Percentiles rank a stretch among this genome's conserved stretches.
phyloP scores from a whole-genome alignment of 2,888 invertebrate genomes.

The Creontiades dilutus region DNA sequence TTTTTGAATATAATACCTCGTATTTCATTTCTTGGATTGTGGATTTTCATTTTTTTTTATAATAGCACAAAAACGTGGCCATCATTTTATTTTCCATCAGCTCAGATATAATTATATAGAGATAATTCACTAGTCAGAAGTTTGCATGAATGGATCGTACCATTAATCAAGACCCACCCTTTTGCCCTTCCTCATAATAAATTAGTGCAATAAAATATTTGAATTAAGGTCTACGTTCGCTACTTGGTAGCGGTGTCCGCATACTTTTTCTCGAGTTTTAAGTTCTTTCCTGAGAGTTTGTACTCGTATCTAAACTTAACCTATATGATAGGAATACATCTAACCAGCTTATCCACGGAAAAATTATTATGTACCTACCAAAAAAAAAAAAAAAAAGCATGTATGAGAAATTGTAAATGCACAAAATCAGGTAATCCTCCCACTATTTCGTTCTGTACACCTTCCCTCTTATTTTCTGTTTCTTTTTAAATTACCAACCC shows the following conservation, averaged over 20 bases:
- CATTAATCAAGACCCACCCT: not conserved
- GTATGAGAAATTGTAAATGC: constrained; percentile 27
- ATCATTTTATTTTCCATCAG: constrained; percentile 39
- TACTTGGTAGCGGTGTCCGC: not conserved
- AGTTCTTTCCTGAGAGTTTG: not conserved
- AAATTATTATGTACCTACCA: constrained; percentile 2
- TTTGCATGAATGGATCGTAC: not conserved
- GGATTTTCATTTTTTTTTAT: constrained; percentile 50
- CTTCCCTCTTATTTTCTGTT: no score
- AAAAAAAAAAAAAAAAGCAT: not conserved
- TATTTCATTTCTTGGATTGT: constrained; percentile 11
- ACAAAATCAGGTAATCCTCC: not conserved
- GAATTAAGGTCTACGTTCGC: not conserved
- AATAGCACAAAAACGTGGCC: constrained; percentile 59
- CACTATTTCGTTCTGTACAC: not conserved
- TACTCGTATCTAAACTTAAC: not conserved
- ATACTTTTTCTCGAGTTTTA: not conserved
- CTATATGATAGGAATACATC: not conserved
- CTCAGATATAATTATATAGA: not conserved
- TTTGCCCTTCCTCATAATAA: not conserved
- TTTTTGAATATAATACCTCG: constrained; percentile 5
- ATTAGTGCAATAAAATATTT: constrained; percentile 58
- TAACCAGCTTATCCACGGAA: not conserved
- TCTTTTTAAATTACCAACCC: no score
- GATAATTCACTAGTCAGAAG: constrained; percentile 46